Percentiles rank a stretch among this genome's conserved stretches.
Conservation (phyloP, 1,140 invertebrate species). For the Aphelenchoides avenae region DNA sequence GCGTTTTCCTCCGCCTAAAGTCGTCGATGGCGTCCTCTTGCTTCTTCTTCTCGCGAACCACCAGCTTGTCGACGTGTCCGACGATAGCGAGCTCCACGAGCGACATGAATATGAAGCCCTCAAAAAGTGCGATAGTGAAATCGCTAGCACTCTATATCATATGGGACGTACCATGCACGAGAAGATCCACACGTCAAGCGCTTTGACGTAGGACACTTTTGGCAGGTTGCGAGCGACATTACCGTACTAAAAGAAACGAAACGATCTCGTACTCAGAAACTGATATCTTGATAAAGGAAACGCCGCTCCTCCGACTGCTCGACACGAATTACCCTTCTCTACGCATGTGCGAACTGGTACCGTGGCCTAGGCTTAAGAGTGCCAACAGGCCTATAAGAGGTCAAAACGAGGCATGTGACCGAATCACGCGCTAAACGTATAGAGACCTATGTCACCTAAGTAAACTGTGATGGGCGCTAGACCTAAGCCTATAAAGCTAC, state of each 20-base stretch:
- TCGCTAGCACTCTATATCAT: background rate
- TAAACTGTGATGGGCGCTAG: too few relatives aligned
- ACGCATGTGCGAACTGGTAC: too few relatives aligned
- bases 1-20: background rate
- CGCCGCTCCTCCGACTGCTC: too few relatives aligned
- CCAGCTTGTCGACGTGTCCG: slow-evolving; percentile 32
- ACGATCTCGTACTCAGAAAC: too few relatives aligned
- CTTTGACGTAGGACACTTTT: slow-evolving; percentile 42
- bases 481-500: too few relatives aligned
- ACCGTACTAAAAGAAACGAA: slow-evolving; percentile 44
- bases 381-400: too few relatives aligned
- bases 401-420: too few relatives aligned
- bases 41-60: background rate
- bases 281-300: too few relatives aligned
- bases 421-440: too few relatives aligned
- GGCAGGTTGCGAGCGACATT: slow-evolving; percentile 37
- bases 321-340: too few relatives aligned
- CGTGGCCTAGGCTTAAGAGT: too few relatives aligned
- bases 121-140: slow-evolving; percentile 6
- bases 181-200: slow-evolving; percentile 37
- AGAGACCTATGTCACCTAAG: too few relatives aligned
- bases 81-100: slow-evolving; percentile 41
- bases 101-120: slow-evolving; percentile 44
- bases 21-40: background rate
- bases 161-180: slow-evolving; percentile 32